Evolutionary conservation across 2,888 invertebrate genomes (phyloP), one percentile per base, ranked within the genome.

Genomic region (Calliopum simillimum): DNA sequence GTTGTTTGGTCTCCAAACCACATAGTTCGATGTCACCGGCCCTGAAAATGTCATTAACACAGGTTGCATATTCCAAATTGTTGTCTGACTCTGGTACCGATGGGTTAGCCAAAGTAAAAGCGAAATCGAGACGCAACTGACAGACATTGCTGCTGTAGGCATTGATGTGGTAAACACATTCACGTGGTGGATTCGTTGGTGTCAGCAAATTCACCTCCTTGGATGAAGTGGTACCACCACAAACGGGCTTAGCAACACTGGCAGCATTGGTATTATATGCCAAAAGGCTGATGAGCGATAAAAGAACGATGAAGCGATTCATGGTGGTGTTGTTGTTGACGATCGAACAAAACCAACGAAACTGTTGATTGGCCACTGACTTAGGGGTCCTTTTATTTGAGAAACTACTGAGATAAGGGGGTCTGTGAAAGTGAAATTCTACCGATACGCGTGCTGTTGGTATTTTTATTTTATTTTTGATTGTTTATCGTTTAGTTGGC

Each of bases 1-100:
- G 91, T 71, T 91, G 91, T 25, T 89, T 89, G 61, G 86, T 87
- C 74, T 91, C 91, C 73, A 88, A 87, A 2, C 91, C 91, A 71
- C 91, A 91, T 1, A 91, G 80, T 0, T 69, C 79, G 19, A 82
- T 73, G 4, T 70, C 72, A 6, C 78, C 81, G 2, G 82, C 81
- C 70, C 79, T 77, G 55, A 86, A 79, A 49, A 78, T 77, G 51
- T 85, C 85, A 64, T 81, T 79, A 1, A 68, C 69, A 72, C 84
- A 84, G 63, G 78, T 76, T 5, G 78, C 80, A 11, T 78, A 77
- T 41, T 23, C 63, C 4, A 78, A 65, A 3, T 58, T 70, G 19
- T 77, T 78, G 0, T 73, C 74, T 0, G 65, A 19, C 5, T 41
- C 25, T 33, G 77, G 77, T 44, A 81, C 16, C 25, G 75, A 63